Base-by-base conservation (phyloP, 2,797 vertebrate genomes). In the Xenops minutus region DNA sequence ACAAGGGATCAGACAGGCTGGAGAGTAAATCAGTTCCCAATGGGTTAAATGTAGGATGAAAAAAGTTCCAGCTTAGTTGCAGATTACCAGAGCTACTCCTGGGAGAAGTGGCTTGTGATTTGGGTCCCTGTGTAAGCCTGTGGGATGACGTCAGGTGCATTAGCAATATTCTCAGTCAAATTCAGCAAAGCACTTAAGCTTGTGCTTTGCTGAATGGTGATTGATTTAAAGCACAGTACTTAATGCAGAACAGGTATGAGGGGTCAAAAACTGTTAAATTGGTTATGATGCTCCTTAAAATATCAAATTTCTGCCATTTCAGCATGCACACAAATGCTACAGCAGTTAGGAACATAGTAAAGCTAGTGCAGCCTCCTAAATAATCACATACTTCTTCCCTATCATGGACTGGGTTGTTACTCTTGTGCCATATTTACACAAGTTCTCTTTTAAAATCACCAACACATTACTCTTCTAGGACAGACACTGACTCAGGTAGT, bases 261-360 rank as follows among this genome's bases (percentile, higher is more conserved):
- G 63, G 76, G 88, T 92, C 89, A 93, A 55, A 73, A 91, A 49
- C 66, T 56, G 29, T 73, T 78, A 39, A 94, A 91, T 63, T 21
- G 49, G 81, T 96, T 95, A 84, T 20, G 27, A 39, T 85, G 49
- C 63, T 88, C 91, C 88, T 95, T 92, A 79, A 96, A 93, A 62
- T 63, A 83, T 14, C 44, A 73, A 30, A 55, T 95, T 95, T 95
- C 76, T 96, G 92, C 55, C 41, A 15, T 84, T 93, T 88, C 69
- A 71, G 30, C 48, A 3, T 22, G 43, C 4, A 3, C 9, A 24
- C 23, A 34, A 49, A 14, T 81, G 66, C 62, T 69, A 4, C 37
- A 73, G 22, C 27, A 21, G 51, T 72, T 30, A 77, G 72, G 36
- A 88, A n/a, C 6, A 1, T 1, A 32, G 32, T 21, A 61, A 75